Evolutionary conservation across 2,888 invertebrate genomes (phyloP).

Genomic region (Agrotis exclamationis): DNA sequence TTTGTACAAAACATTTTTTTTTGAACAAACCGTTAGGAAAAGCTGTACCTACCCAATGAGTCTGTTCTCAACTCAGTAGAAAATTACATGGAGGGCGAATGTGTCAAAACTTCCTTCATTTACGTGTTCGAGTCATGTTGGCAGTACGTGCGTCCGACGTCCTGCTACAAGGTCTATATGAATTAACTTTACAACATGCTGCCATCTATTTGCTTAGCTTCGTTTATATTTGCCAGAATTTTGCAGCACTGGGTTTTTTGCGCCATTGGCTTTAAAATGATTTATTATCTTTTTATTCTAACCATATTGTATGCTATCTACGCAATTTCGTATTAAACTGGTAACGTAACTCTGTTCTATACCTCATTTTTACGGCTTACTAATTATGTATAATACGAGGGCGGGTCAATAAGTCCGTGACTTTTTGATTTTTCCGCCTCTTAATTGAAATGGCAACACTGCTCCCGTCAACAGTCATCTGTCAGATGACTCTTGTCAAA

Average conservation of each 20-base stretch:
- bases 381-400: too few relatives aligned
- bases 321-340: too few relatives aligned
- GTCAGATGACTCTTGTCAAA: too few relatives aligned
- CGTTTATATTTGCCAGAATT: not conserved
- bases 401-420: too few relatives aligned
- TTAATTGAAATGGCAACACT: too few relatives aligned
- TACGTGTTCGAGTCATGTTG: slow-evolving; percentile 44
- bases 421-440: too few relatives aligned
- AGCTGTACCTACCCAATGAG: not conserved
- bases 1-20: not conserved
- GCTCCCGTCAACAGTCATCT: too few relatives aligned
- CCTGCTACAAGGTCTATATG: slow-evolving; percentile 10
- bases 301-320: not conserved
- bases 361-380: too few relatives aligned
- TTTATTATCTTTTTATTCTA: too few relatives aligned
- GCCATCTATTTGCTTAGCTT: slow-evolving; percentile 9
- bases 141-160: slow-evolving; percentile 35
- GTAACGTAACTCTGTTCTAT: too few relatives aligned
- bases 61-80: slow-evolving; percentile 24
- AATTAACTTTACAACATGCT: slow-evolving; percentile 20
- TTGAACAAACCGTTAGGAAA: not conserved
- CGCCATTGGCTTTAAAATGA: not conserved
- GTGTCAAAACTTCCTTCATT: slow-evolving; percentile 60
- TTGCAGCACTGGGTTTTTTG: not conserved
- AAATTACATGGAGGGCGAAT: slow-evolving; percentile 42